Evolutionary conservation across 2,797 vertebrate genomes (phyloP), one percentile per base, ranked within the genome.

Genomic region (Lepus townsendii): DNA sequence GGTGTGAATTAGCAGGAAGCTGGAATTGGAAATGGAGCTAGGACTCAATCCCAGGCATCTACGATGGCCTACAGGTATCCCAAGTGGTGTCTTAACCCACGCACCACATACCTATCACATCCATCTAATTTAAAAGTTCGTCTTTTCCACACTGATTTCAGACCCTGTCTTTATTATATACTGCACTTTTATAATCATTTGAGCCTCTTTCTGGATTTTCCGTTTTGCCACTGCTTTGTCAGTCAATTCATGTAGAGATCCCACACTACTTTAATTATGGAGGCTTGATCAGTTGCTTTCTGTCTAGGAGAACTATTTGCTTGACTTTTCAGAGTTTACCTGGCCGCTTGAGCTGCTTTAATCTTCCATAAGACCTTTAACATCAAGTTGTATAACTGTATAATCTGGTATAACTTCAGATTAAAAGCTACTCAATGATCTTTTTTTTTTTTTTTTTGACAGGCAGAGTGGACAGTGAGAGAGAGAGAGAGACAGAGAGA

Each of bases 341-440:
- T 73, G 60, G 13, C 10, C 7, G 20, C 62, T 60, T 3, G 13
- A 88, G 12, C 7, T 84, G 20, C 7, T 73, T 73, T 88, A 88
- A 79, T 79, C 52, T 88, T 73, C 60, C 62, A 66, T 32, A 77
- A 66, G 35, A 93, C 78, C 50, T 78, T 93, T 78, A 66, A 95
- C 93, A 50, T 71, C 8, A 69, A 62, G 8, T 47, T 47, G 42
- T 47, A 5, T 47, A 47, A 47, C 42, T 47, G 42, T 42, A 4
- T 47, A 47, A 47, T 47, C 42, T 47, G n/a, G 5, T 68, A 17
- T 52, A 79, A 60, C 22, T 84, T n/a, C 73, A 84, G n/a, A 26
- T 84, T 94, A 69, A 73, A 79, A 57, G n/a, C 73, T 52, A 13
- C 6, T 27, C 26, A 35, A 7, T 84, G 62, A 6, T 76, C 27